Percentiles rank a stretch among this genome's conserved stretches.
phyloP scores from a whole-genome alignment of 2,797 vertebrate species.

The Argyrosomus regius region DNA sequence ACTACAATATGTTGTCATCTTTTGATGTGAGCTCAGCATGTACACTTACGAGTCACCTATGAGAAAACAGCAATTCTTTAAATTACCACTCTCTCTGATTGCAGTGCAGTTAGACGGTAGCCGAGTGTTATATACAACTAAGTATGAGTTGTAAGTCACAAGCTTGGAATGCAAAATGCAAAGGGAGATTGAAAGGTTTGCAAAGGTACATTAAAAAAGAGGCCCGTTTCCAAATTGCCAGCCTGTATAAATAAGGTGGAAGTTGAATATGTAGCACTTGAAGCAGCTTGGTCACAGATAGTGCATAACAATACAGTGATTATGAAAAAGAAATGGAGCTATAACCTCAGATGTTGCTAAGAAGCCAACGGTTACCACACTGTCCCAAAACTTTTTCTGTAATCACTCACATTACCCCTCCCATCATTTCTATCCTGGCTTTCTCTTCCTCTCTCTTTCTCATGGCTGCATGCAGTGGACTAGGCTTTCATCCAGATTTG shows the following conservation, averaged over 20 bases:
- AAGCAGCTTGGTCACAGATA: neutral
- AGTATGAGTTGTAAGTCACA: neutral
- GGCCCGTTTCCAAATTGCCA: neutral
- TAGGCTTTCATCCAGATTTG: constrained; percentile 46
- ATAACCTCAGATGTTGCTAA: constrained; percentile 10
- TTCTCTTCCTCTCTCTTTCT: constrained; percentile 8
- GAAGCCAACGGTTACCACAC: constrained; percentile 49
- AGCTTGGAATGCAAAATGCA: neutral
- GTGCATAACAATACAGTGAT: constrained; percentile 16
- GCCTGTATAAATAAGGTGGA: neutral
- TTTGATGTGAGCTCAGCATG: no score
- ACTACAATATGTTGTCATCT: no score
- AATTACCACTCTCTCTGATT: neutral
- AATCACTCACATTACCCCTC: constrained; percentile 44
- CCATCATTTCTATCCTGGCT: constrained; percentile 12
- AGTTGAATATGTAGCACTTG: neutral
- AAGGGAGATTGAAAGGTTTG: neutral
- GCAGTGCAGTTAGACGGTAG: neutral
- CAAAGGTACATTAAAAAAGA: neutral
- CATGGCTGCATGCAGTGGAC: constrained; percentile 33
- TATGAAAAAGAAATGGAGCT: constrained; percentile 31
- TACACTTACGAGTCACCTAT: neutral
- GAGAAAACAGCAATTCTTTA: constrained; percentile 6
- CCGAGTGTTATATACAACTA: neutral
- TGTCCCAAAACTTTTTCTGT: constrained; percentile 40